phyloP scores from a whole-genome alignment of 2,113 vertebrate genomes.

The Diphyllodes magnificus region DNA sequence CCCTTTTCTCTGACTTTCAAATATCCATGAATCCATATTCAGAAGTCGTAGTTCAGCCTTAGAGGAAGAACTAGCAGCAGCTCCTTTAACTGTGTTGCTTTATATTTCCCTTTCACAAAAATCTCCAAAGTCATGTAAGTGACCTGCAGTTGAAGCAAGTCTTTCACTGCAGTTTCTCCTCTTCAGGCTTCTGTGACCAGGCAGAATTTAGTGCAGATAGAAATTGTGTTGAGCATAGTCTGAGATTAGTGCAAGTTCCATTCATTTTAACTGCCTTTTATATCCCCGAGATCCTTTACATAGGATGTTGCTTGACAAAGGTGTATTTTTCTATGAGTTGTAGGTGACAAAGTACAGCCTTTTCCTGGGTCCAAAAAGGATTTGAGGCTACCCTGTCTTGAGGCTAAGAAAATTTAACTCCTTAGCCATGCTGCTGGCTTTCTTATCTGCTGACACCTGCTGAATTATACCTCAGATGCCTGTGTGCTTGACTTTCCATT shows the following conservation, averaged over 20 bases:
- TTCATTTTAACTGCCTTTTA: not conserved
- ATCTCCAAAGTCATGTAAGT: not conserved
- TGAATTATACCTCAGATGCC: not conserved
- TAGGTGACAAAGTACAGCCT: not conserved
- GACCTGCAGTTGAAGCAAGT: not conserved
- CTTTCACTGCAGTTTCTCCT: not conserved
- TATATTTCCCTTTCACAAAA: not conserved
- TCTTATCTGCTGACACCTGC: not conserved
- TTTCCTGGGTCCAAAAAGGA: not conserved
- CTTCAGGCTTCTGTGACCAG: not conserved
- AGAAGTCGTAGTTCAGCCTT: not conserved
- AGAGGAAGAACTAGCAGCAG: not conserved
- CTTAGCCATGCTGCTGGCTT: not conserved
- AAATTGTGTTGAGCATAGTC: not conserved
- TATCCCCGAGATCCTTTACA: not conserved
- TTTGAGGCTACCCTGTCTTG: not conserved
- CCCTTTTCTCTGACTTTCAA: not conserved
- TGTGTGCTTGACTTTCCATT: not conserved
- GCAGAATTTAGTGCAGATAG: not conserved
- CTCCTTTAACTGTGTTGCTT: not conserved
- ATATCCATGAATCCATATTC: not conserved
- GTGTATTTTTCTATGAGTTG: not conserved
- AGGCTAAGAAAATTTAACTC: not conserved
- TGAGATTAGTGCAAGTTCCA: not conserved
- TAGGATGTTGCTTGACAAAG: not conserved